These are phyloP conservation scores for Trichopria drosophilae DNA, from an alignment of 2,888 invertebrate species.

Conservation along the genomic window DNA sequence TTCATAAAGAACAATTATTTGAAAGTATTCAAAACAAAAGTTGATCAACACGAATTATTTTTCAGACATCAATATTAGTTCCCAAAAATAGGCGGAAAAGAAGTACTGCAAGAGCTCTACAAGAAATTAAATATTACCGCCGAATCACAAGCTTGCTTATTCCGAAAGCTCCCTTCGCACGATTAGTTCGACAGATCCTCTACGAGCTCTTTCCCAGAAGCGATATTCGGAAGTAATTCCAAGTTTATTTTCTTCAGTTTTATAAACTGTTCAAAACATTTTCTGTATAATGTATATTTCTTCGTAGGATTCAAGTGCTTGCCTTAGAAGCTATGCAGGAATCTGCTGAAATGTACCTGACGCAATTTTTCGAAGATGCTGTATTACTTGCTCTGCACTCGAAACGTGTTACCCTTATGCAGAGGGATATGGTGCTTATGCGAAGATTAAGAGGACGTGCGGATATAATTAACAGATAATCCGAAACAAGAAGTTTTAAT, in stretches of 20 bases:
- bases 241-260: slow-evolving; percentile 10
- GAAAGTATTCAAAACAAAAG: too few species aligned
- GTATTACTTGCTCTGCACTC: slow-evolving; percentile 58
- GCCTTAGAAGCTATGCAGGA: slow-evolving; percentile 61
- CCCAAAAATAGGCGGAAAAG: slow-evolving; percentile 4
- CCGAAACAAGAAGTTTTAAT: neutral
- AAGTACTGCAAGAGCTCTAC: slow-evolving; percentile 32
- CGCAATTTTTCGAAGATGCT: slow-evolving; percentile 60
- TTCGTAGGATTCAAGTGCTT: slow-evolving; percentile 49
- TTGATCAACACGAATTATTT: too few species aligned
- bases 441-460: slow-evolving; percentile 57
- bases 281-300: slow-evolving; percentile 1
- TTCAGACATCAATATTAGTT: slow-evolving; percentile 32
- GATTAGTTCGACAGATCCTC: slow-evolving; percentile 59
- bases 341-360: slow-evolving; percentile 60
- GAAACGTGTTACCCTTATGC: slow-evolving; percentile 58
- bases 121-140: slow-evolving; percentile 49
- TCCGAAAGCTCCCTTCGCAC: slow-evolving; percentile 58
- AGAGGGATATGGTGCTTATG: slow-evolving; percentile 59
- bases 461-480: slow-evolving; percentile 48
- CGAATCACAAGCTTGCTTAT: slow-evolving; percentile 50
- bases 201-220: slow-evolving; percentile 38
- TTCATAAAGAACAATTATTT: too few species aligned
- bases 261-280: neutral
- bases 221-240: slow-evolving; percentile 38